Percentiles rank a stretch among this genome's conserved stretches.
Conservation (phyloP, 2,797 vertebrate genomes). For the Picus viridis region DNA sequence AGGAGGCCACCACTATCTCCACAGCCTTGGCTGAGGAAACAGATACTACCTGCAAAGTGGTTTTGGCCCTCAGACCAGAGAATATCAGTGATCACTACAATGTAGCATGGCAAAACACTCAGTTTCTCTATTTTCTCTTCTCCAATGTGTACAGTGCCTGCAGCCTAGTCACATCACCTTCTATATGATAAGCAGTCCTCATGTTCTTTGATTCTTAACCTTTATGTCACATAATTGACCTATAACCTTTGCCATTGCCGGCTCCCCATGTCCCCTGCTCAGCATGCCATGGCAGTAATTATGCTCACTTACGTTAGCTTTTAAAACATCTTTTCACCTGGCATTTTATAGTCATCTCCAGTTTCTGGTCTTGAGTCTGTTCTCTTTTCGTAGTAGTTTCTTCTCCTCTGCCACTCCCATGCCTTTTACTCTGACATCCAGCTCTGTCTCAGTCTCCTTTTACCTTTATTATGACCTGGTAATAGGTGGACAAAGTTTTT, state of each 20-base stretch:
- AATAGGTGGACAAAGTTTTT: not conserved
- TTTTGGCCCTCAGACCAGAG: not conserved
- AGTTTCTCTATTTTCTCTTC: not conserved
- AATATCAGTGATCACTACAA: accelerated
- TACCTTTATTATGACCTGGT: not conserved
- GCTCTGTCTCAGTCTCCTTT: not conserved
- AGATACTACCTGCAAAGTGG: not conserved
- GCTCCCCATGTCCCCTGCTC: not conserved
- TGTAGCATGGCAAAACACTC: not conserved
- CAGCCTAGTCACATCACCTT: not conserved
- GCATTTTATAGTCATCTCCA: not conserved
- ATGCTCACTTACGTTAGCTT: not conserved
- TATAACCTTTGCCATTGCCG: not conserved
- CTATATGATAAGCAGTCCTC: not conserved
- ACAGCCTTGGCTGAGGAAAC: not conserved
- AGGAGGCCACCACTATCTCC: not conserved
- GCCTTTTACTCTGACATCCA: not conserved
- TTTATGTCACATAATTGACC: not conserved
- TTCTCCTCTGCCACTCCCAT: not conserved
- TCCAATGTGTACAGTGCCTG: not conserved
- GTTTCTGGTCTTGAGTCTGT: not conserved
- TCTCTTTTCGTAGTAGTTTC: not conserved
- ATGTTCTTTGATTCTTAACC: not conserved
- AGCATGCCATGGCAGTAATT: not conserved
- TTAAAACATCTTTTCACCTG: not conserved